Conservation (phyloP, 2,888 invertebrate species). For the Lithophane leautieri region DNA sequence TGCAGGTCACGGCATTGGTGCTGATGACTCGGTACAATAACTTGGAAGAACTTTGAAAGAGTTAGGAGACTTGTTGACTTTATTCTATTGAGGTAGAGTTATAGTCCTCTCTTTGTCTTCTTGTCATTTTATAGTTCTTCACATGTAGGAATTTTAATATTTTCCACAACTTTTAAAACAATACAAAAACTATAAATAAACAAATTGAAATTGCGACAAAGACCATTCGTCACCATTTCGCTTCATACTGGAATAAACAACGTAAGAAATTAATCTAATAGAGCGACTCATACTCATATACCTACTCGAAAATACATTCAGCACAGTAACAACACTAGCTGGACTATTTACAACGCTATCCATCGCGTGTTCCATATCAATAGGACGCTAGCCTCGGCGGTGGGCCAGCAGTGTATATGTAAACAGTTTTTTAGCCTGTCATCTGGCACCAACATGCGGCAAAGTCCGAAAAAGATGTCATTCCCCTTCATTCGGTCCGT, state of each 20-base stretch:
- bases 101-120: neutral
- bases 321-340: conserved; percentile 50
- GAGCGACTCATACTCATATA: conserved; percentile 36
- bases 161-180: conserved; percentile 22
- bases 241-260: conserved; percentile 49
- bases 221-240: conserved; percentile 53
- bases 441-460: conserved; percentile 75
- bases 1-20: conserved; percentile 79
- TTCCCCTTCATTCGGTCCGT: conserved; percentile 75
- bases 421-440: conserved; percentile 65
- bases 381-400: conserved; percentile 17
- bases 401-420: conserved; percentile 65
- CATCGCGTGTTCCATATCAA: conserved; percentile 61
- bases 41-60: conserved; percentile 42
- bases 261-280: conserved; percentile 59
- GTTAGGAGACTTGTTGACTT: conserved; percentile 25
- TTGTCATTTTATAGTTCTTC: neutral
- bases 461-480: conserved; percentile 76
- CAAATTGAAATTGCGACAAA: conserved; percentile 32
- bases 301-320: conserved; percentile 52
- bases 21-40: conserved; percentile 59
- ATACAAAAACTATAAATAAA: conserved; percentile 31
- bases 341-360: conserved; percentile 49
- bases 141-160: neutral
- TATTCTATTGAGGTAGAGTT: conserved; percentile 1